Evolutionary conservation across 2,888 invertebrate genomes (phyloP).

Genomic region (Lissonota sp.): DNA sequence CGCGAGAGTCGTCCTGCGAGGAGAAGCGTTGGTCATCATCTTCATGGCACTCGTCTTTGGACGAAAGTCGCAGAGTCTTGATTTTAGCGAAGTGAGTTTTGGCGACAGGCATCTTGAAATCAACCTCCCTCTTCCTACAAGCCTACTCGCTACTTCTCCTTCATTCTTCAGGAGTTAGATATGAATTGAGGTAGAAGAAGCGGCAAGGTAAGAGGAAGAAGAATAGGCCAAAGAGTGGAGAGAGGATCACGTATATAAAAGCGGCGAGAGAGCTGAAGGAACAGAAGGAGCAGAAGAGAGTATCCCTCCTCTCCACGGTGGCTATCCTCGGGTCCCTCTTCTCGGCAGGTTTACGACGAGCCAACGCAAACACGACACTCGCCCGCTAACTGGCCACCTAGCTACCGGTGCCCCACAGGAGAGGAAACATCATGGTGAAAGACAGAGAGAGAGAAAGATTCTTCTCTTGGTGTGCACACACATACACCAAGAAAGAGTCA

Average conservation of each 20-base stretch:
- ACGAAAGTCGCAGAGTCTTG: constrained; percentile 28
- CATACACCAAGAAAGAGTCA: not conserved
- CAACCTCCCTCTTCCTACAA: constrained; percentile 28
- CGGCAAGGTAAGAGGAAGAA: constrained; percentile 58
- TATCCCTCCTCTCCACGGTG: constrained; percentile 65
- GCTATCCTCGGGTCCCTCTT: constrained; percentile 70
- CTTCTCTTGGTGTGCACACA: constrained; percentile 38
- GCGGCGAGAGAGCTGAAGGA: constrained; percentile 43
- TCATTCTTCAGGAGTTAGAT: constrained; percentile 23
- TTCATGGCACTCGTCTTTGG: constrained; percentile 53
- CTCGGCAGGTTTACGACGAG: constrained; percentile 80
- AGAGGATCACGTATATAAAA: constrained; percentile 40
- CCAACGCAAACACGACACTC: constrained; percentile 80
- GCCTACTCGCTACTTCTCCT: constrained; percentile 5
- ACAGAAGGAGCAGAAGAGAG: constrained; percentile 47
- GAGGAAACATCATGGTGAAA: constrained; percentile 2
- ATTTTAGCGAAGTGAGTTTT: constrained; percentile 18
- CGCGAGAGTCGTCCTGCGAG: not conserved
- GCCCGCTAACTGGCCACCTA: constrained; percentile 80
- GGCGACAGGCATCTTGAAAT: constrained; percentile 43
- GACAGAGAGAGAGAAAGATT: constrained; percentile 26
- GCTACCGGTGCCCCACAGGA: constrained; percentile 75
- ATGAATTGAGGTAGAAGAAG: constrained; percentile 34
- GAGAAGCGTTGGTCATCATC: constrained; percentile 45
- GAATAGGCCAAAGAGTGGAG: constrained; percentile 17